Evolutionary conservation across 2,113 vertebrate genomes (phyloP).

Genomic region (Chrysochloris asiatica): DNA sequence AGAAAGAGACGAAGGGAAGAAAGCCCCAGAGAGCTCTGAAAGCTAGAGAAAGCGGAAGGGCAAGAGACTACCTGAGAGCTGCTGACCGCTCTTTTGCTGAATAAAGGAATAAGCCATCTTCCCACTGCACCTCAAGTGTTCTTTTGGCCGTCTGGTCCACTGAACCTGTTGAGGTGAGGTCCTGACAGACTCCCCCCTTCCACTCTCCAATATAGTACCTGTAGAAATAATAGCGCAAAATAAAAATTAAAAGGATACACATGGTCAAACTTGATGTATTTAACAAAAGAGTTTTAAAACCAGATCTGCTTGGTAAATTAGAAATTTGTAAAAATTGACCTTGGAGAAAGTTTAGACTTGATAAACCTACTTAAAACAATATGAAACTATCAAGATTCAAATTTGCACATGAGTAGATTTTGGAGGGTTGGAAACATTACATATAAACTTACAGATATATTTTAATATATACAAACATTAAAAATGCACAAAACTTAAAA

Average conservation of each 20-base stretch:
- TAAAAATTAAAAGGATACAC: neutral
- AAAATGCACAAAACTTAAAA: neutral
- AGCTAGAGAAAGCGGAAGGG: no score
- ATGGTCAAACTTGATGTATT: neutral
- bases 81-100: no score
- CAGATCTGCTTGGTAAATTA: constrained; percentile 13
- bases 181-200: no score
- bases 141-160: no score
- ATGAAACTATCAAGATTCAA: neutral
- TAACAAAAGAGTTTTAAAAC: constrained; percentile 27
- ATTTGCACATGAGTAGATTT: constrained; percentile 2
- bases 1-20: no score
- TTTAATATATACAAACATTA: neutral
- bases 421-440: neutral
- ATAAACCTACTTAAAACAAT: neutral
- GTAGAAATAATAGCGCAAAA: constrained; percentile 25
- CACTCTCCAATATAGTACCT: no score
- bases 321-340: constrained; percentile 37
- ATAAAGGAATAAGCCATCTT: no score
- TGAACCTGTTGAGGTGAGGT: no score
- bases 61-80: no score
- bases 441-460: neutral
- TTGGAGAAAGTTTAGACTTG: constrained; percentile 32
- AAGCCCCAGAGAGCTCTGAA: no score
- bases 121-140: no score